Conservation (phyloP, 92 coral and sea anemone genomes). For the Montipora capitata region DNA sequence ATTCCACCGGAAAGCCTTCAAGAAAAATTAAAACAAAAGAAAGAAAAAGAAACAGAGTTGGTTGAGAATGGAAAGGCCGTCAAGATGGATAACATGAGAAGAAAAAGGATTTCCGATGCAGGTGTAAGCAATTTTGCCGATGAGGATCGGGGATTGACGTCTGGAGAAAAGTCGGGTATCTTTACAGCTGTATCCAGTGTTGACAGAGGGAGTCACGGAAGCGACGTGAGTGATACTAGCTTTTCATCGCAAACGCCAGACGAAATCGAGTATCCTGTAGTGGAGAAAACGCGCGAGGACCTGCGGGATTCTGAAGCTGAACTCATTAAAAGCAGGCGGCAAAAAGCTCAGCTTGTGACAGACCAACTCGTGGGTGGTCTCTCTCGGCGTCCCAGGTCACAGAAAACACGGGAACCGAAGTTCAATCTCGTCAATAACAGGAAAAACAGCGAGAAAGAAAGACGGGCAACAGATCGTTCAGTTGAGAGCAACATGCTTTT, state of each 20-base stretch:
- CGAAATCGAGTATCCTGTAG: too few relatives aligned
- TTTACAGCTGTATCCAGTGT: not conserved
- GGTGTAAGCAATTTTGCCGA: too few relatives aligned
- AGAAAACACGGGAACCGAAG: not conserved
- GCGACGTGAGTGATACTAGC: too few relatives aligned
- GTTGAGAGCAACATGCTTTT: not conserved
- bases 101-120: not conserved
- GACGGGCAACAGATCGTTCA: not conserved
- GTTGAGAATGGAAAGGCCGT: not conserved
- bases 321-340: too few relatives aligned
- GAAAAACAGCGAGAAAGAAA: not conserved
- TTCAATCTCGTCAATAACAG: not conserved
- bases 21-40: too few relatives aligned
- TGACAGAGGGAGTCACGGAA: too few relatives aligned
- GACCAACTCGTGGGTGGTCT: not conserved
- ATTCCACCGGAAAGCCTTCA: conserved; percentile 17
- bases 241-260: too few relatives aligned
- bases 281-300: too few relatives aligned
- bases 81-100: not conserved
- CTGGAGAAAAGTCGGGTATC: not conserved
- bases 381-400: not conserved
- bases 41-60: not conserved
- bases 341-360: not conserved
- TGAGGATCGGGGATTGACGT: not conserved
- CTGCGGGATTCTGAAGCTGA: too few relatives aligned